phyloP scores from a whole-genome alignment of 2,113 vertebrate genomes.

The Thalassoma bifasciatum region DNA sequence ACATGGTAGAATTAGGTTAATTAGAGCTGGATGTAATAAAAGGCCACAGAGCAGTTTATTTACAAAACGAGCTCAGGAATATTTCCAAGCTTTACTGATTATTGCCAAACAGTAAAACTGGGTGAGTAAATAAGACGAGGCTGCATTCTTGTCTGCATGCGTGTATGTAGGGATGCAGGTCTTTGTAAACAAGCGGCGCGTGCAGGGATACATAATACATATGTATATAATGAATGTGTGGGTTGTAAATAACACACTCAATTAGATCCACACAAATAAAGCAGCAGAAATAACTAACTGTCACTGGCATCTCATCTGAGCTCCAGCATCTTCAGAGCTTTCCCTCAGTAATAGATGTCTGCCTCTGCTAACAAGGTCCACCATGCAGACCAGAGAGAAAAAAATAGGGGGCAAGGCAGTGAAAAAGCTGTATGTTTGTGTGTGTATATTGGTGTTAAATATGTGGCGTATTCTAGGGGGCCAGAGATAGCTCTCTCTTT shows the following conservation, averaged over 20 bases:
- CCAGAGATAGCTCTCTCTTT: slow-evolving; percentile 1
- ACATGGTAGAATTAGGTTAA: not conserved
- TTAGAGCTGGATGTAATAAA: slow-evolving; percentile 4
- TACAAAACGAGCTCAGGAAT: slow-evolving; percentile 14
- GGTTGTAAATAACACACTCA: slow-evolving; percentile 25
- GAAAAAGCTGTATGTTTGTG: not conserved
- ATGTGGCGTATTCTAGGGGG: not conserved
- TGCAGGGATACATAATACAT: not conserved
- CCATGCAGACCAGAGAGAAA: slow-evolving; percentile 10
- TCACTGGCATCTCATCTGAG: slow-evolving; percentile 52
- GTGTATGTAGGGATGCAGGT: not conserved
- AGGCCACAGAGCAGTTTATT: slow-evolving; percentile 5
- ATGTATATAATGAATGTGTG: not conserved
- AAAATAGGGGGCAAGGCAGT: not conserved
- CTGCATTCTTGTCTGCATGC: slow-evolving; percentile 1
- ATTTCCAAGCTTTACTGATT: not conserved
- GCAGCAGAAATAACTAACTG: slow-evolving; percentile 56
- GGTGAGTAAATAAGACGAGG: not conserved
- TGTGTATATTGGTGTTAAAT: not conserved
- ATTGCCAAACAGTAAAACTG: not conserved
- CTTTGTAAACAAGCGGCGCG: not conserved
- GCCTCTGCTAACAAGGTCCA: slow-evolving; percentile 21
- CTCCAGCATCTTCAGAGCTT: slow-evolving; percentile 4
- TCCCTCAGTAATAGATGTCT: slow-evolving; percentile 16
- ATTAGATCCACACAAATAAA: slow-evolving; percentile 31